These are phyloP conservation scores for Pocillopora grandis DNA, from an alignment of 92 coral and sea anemone genomes.

Conservation along the genomic window DNA sequence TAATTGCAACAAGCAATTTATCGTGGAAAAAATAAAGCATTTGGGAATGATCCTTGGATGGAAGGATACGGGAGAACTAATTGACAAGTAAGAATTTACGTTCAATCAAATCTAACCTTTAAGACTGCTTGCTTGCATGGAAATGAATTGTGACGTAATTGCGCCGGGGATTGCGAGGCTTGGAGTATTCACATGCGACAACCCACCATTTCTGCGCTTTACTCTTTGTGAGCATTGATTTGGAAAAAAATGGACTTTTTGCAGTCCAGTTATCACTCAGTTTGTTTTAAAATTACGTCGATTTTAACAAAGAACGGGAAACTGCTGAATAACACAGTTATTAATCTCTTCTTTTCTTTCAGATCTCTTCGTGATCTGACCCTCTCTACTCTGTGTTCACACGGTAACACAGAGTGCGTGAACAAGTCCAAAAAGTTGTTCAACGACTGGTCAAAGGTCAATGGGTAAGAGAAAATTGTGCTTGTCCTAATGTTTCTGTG, in stretches of 20 bases:
- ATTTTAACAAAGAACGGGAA: background rate
- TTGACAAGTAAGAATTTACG: constrained; percentile 12
- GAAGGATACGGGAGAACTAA: constrained; percentile 25
- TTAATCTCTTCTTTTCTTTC: background rate
- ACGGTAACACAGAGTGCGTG: constrained; percentile 40
- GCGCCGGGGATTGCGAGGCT: no score
- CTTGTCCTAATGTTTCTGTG: background rate
- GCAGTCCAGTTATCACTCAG: background rate
- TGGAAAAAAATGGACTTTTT: background rate
- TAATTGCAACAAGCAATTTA: constrained; percentile 14
- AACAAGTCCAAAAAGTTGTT: constrained; percentile 22
- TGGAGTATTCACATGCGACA: no score
- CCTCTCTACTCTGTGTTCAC: constrained; percentile 34
- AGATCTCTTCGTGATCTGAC: constrained; percentile 42
- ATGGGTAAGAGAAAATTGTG: constrained; percentile 12
- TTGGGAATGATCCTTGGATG: constrained; percentile 26
- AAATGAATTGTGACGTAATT: no score
- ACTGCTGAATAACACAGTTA: background rate
- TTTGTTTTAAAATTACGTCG: background rate
- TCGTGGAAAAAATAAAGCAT: constrained; percentile 26
- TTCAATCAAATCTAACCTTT: no score
- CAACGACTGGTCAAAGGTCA: constrained; percentile 28
- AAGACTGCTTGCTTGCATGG: no score
- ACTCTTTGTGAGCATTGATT: no score
- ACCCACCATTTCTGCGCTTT: no score